Evolutionary conservation across 2,888 invertebrate species (phyloP).

Genomic region (Tetropium fuscum): DNA sequence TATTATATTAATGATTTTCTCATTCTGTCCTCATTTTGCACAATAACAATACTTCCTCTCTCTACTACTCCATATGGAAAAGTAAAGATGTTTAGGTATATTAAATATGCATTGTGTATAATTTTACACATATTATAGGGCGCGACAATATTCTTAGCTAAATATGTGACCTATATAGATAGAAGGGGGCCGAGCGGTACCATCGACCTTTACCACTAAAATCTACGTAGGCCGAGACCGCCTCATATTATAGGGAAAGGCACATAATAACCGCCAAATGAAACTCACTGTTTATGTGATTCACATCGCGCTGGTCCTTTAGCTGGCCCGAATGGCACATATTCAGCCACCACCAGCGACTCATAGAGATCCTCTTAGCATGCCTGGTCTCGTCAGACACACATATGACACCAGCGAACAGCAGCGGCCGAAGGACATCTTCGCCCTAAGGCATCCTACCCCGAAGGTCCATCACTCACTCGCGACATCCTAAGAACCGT

Average conservation of each 20-base stretch:
- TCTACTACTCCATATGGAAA: too few species aligned
- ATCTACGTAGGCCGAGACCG: not conserved
- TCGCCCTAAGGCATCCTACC: not conserved
- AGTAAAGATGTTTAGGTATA: too few species aligned
- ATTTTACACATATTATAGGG: too few species aligned
- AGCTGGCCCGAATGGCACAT: conserved; percentile 71
- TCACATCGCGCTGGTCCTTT: conserved; percentile 43
- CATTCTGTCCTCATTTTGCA: too few species aligned
- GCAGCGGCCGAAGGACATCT: conserved; percentile 13
- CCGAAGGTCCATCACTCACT: conserved; percentile 29
- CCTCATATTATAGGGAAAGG: not conserved
- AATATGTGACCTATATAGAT: too few species aligned
- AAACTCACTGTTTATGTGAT: conserved; percentile 21
- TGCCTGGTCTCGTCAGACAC: conserved; percentile 27
- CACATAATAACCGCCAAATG: not conserved
- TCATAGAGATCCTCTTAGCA: conserved; percentile 61
- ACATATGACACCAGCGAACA: conserved; percentile 7
- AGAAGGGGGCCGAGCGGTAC: too few species aligned
- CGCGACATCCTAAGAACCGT: conserved; percentile 17
- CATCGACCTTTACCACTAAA: too few species aligned
- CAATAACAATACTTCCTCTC: too few species aligned
- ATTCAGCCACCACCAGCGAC: conserved; percentile 76
- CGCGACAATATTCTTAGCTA: too few species aligned
- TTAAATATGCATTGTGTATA: too few species aligned
- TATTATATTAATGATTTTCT: too few species aligned